Percentiles rank a stretch among this genome's conserved stretches.
These are phyloP conservation scores for Smutsia gigantea DNA, from an alignment of 2,797 vertebrate species.

Conservation along the genomic window DNA sequence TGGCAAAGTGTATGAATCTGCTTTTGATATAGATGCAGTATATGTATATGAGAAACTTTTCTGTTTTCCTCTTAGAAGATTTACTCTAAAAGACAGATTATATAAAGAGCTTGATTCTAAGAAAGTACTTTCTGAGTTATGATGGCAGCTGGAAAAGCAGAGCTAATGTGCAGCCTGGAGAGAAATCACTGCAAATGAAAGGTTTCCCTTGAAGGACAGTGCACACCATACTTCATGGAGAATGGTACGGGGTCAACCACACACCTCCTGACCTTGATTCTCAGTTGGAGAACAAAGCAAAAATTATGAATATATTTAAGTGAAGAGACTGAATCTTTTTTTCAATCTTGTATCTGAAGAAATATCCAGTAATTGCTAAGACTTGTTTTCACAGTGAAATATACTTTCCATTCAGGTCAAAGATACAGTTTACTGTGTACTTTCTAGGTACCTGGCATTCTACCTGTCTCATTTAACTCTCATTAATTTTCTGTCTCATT, in stretches of 20 bases:
- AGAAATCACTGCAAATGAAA: background rate
- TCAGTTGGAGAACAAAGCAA: background rate
- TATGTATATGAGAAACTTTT: background rate
- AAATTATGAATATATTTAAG: background rate
- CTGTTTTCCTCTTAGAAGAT: background rate
- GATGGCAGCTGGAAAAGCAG: background rate
- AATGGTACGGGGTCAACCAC: background rate
- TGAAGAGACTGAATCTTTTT: background rate
- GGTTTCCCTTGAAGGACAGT: background rate
- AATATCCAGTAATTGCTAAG: background rate
- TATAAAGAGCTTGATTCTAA: background rate
- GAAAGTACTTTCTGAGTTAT: background rate
- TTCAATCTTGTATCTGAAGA: background rate
- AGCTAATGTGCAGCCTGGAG: background rate
- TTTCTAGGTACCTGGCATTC: background rate
- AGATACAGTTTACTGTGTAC: background rate
- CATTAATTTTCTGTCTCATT: background rate
- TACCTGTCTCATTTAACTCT: background rate
- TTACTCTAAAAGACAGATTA: background rate
- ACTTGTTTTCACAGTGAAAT: background rate
- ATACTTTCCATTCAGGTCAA: background rate
- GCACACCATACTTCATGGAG: fast-evolving
- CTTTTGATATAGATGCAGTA: background rate
- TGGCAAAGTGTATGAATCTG: background rate
- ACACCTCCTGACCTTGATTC: background rate